Conservation (phyloP, 2,797 vertebrate genomes). For the Pogonophryne albipinna region DNA sequence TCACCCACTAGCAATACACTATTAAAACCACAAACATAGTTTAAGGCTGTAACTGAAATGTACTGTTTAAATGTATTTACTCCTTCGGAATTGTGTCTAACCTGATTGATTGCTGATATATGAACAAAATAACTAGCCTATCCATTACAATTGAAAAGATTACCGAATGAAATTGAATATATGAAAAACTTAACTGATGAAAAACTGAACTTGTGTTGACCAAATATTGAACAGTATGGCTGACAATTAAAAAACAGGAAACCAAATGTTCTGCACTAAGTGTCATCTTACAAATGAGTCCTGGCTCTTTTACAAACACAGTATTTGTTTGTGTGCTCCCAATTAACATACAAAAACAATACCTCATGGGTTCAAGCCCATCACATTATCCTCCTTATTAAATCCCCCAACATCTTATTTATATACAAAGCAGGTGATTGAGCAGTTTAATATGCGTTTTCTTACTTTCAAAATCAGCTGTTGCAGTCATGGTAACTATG, state of each 20-base stretch:
- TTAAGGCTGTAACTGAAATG: neutral
- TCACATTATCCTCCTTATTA: constrained; percentile 11
- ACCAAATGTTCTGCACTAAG: neutral
- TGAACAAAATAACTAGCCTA: neutral
- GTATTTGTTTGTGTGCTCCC: neutral
- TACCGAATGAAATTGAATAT: neutral
- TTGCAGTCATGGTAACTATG: too few species aligned
- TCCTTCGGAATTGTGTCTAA: neutral
- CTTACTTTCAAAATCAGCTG: neutral
- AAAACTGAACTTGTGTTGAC: neutral
- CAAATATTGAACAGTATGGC: neutral
- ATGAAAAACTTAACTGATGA: neutral
- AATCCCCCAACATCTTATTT: neutral
- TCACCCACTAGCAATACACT: neutral
- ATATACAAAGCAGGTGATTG: neutral
- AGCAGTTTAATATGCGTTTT: neutral
- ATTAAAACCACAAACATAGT: neutral
- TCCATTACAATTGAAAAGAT: neutral
- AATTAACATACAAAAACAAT: neutral
- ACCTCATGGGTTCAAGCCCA: neutral
- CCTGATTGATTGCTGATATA: neutral
- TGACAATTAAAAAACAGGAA: constrained; percentile 10
- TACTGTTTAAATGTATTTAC: neutral
- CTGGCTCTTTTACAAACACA: neutral
- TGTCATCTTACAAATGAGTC: neutral